These are phyloP conservation scores for Dryomyza anilis DNA, from an alignment of 2,888 invertebrate genomes.

Conservation along the genomic window DNA sequence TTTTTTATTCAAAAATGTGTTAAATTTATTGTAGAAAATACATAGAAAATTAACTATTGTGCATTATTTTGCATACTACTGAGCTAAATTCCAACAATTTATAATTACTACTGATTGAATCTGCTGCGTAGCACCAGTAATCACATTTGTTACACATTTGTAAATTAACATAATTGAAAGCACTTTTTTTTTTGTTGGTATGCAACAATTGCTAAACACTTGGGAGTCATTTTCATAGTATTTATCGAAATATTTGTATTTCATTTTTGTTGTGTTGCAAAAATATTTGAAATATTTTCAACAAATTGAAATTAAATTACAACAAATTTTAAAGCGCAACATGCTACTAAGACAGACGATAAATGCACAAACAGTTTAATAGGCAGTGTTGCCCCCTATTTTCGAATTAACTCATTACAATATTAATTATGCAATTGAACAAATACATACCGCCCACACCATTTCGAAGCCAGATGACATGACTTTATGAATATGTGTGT, in stretches of 20 bases:
- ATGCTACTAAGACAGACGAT: neutral
- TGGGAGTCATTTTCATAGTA: neutral
- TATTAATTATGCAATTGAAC: slow-evolving; percentile 54
- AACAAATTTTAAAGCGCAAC: no score
- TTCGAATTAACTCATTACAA: slow-evolving; percentile 54
- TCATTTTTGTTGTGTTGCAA: neutral
- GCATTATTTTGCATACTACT: no score
- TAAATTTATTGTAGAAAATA: no score
- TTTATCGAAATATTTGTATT: no score
- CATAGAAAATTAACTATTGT: no score
- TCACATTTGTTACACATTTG: neutral
- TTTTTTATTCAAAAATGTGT: no score
- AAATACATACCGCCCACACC: neutral
- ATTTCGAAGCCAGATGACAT: slow-evolving; percentile 5
- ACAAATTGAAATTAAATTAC: no score
- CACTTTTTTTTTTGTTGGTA: neutral
- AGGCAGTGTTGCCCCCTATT: neutral
- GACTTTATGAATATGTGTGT: no score
- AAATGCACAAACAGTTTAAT: neutral
- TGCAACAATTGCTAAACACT: neutral
- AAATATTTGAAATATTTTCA: no score
- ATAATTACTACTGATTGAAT: neutral
- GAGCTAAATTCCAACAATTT: no score
- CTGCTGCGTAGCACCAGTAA: neutral
- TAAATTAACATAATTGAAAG: neutral